phyloP scores from a whole-genome alignment of 2,888 invertebrate genomes.

The Cheilosia vulpina region DNA sequence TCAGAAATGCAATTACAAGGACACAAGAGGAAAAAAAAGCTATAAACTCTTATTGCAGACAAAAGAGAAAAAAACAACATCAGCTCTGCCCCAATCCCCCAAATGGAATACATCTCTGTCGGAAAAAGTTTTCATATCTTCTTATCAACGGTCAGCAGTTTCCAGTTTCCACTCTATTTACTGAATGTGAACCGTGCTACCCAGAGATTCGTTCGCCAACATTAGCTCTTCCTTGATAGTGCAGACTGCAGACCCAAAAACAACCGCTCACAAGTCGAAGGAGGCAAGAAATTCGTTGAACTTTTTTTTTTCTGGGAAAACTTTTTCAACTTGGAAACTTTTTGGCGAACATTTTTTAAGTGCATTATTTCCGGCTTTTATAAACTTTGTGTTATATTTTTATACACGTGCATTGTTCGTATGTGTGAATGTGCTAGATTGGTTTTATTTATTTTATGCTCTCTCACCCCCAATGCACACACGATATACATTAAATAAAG shows the following conservation, averaged over 20 bases:
- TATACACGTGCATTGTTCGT: neutral
- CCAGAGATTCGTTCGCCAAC: conserved; percentile 14
- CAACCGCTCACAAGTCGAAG: neutral
- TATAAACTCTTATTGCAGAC: conserved; percentile 25
- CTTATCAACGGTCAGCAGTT: conserved; percentile 75
- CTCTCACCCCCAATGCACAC: neutral
- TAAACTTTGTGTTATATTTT: conserved; percentile 76
- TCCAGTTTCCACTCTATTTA: conserved; percentile 75
- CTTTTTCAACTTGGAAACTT: conserved; percentile 58
- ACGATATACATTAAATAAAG: conserved; percentile 62
- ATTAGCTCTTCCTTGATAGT: neutral
- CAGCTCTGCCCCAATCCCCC: conserved; percentile 27
- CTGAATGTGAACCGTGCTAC: conserved; percentile 43
- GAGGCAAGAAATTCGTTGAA: conserved; percentile 7
- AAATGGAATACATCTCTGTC: conserved; percentile 67
- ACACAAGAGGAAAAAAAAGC: neutral
- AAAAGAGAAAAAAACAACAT: conserved; percentile 14
- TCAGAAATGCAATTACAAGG: conserved; percentile 32
- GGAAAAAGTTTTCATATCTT: conserved; percentile 70
- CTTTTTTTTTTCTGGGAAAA: conserved; percentile 18
- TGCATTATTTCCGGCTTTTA: conserved; percentile 80
- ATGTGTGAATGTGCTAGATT: conserved; percentile 38
- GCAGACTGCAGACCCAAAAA: neutral
- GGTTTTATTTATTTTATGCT: conserved; percentile 65
- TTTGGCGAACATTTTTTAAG: conserved; percentile 76